Percentiles rank a stretch among this genome's conserved stretches.
Evolutionary conservation across 2,888 invertebrate species (phyloP).

Genomic region (Mythimna impura): DNA sequence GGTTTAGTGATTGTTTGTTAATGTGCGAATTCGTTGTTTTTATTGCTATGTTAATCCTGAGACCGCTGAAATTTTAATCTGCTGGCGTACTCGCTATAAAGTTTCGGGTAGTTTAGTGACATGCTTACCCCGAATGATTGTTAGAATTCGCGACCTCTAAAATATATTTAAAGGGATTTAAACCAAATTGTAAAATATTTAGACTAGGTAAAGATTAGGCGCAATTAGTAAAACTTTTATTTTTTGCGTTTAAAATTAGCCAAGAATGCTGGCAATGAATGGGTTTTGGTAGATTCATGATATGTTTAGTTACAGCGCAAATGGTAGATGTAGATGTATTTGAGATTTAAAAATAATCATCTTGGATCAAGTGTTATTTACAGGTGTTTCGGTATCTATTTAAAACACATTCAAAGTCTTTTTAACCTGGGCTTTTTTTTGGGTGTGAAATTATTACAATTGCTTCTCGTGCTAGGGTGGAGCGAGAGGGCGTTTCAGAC

Average conservation of each 20-base stretch:
- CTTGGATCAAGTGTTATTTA: not conserved
- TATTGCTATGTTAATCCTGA: conserved; percentile 68
- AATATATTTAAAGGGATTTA: conserved; percentile 2
- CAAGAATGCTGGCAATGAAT: conserved; percentile 51
- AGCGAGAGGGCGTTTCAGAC: no score
- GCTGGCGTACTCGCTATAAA: conserved; percentile 33
- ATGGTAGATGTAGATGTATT: conserved; percentile 17
- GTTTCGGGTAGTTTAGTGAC: conserved; percentile 13
- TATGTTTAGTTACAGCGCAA: conserved; percentile 34
- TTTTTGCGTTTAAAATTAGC: conserved; percentile 34
- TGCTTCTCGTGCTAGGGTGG: no score
- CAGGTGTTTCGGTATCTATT: not conserved
- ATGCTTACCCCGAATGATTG: conserved; percentile 17
- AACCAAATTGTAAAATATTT: conserved; percentile 3
- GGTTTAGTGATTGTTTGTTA: conserved; percentile 47
- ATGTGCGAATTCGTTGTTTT: conserved; percentile 66
- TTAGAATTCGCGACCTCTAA: conserved; percentile 1
- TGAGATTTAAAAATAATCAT: conserved; percentile 33
- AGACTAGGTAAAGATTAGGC: conserved; percentile 5
- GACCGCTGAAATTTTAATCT: conserved; percentile 61
- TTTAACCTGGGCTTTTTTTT: not conserved
- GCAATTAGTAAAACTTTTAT: conserved; percentile 6
- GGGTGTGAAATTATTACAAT: no score
- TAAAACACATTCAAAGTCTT: not conserved
- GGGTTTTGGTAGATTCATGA: conserved; percentile 2